Percentiles rank a stretch among this genome's conserved stretches.
These are phyloP conservation scores for Melanostoma mellinum DNA, from an alignment of 2,888 invertebrate genomes.

Conservation along the genomic window DNA sequence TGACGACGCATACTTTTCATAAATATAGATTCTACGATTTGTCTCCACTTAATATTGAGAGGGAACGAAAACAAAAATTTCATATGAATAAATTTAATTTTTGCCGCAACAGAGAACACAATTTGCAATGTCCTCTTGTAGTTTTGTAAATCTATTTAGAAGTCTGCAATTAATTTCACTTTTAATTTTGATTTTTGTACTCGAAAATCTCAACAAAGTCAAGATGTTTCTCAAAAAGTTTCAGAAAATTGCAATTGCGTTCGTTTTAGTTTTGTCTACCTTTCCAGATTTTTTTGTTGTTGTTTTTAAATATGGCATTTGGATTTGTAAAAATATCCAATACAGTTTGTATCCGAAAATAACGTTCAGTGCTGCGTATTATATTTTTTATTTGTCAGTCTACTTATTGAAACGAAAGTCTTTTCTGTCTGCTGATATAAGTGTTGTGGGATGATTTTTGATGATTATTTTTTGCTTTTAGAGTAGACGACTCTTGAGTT, in stretches of 20 bases:
- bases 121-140: slow-evolving; percentile 15
- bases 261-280: slow-evolving; percentile 2
- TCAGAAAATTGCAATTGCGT: slow-evolving; percentile 7
- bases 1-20: slow-evolving; percentile 23
- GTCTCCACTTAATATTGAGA: slow-evolving; percentile 22
- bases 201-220: slow-evolving; percentile 7
- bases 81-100: slow-evolving; percentile 19
- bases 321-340: slow-evolving; percentile 47
- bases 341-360: slow-evolving; percentile 48
- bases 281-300: neutral
- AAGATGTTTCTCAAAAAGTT: slow-evolving; percentile 7
- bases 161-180: slow-evolving; percentile 58
- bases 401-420: slow-evolving; percentile 41
- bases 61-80: slow-evolving; percentile 18
- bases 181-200: slow-evolving; percentile 45
- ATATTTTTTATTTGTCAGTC: slow-evolving; percentile 40
- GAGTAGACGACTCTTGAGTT: neutral
- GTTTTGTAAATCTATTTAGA: slow-evolving; percentile 55
- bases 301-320: slow-evolving; percentile 38
- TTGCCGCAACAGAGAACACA: neutral
- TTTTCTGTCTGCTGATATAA: slow-evolving; percentile 13
- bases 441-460: slow-evolving; percentile 2
- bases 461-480: slow-evolving; percentile 28
- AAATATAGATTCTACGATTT: slow-evolving; percentile 33
- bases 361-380: slow-evolving; percentile 49